These are phyloP conservation scores for Gymnoscopelus braueri DNA, from an alignment of 2,797 vertebrate species.

Conservation along the genomic window DNA sequence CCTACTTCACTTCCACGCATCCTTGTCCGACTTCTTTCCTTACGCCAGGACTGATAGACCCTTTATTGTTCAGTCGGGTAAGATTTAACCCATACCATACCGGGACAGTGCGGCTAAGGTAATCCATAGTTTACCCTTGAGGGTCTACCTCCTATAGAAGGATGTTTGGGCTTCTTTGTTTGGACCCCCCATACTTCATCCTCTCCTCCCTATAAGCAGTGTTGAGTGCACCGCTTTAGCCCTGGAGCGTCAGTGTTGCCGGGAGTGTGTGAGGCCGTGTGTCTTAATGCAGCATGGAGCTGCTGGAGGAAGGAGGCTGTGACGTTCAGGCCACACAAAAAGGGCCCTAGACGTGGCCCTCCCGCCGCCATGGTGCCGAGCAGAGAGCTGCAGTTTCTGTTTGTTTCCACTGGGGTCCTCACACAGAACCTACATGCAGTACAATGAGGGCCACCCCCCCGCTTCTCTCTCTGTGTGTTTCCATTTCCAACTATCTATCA, in stretches of 20 bases:
- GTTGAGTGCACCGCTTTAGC: not conserved
- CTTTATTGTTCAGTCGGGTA: slow-evolving; percentile 41
- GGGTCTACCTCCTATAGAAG: not conserved
- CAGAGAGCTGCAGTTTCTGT: slow-evolving; percentile 18
- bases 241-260: not conserved
- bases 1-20: slow-evolving; percentile 74
- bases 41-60: slow-evolving; percentile 47
- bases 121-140: not conserved
- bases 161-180: slow-evolving; percentile 5
- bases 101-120: not conserved
- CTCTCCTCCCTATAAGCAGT: not conserved
- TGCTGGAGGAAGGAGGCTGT: slow-evolving; percentile 3
- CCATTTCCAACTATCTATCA: not conserved
- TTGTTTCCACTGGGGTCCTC: slow-evolving; percentile 49
- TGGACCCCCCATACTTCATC: not conserved
- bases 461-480: slow-evolving; percentile 5
- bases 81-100: slow-evolving; percentile 37
- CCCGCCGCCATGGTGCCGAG: slow-evolving; percentile 10
- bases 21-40: slow-evolving; percentile 59
- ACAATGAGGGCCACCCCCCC: slow-evolving; percentile 21
- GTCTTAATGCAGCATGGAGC: not conserved
- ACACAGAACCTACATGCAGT: slow-evolving; percentile 30
- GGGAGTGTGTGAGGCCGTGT: not conserved
- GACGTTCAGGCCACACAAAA: slow-evolving; percentile 9
- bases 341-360: not conserved